Conservation (phyloP, 2,113 vertebrate genomes). For the Macroglossus sobrinus region DNA sequence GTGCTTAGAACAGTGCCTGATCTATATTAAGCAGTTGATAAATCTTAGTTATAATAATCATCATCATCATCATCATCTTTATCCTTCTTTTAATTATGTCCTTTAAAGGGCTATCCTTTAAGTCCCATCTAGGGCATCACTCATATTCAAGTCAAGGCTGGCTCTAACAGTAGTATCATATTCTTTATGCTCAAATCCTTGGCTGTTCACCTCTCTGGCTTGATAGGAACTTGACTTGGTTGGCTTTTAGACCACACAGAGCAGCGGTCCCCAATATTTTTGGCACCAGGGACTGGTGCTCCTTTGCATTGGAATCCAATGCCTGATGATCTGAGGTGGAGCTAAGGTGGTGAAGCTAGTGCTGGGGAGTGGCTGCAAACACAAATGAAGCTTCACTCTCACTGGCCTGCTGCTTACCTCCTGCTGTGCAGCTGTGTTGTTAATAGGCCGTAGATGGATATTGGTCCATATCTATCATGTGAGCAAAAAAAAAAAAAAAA, state of each 20-base stretch:
- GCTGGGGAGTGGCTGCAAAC: no score
- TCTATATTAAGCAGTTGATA: not conserved
- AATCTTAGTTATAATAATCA: not conserved
- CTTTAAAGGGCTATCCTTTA: not conserved
- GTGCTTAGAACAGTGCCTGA: not conserved
- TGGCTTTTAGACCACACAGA: not conserved
- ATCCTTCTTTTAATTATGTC: not conserved
- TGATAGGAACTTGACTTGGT: not conserved
- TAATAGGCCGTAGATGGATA: not conserved
- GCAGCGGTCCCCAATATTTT: no score
- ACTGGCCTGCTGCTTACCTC: no score
- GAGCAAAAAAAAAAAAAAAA: not conserved
- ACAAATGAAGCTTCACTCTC: no score
- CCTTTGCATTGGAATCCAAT: no score
- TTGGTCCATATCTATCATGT: not conserved
- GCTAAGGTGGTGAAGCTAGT: no score
- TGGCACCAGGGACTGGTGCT: no score
- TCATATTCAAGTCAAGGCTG: not conserved
- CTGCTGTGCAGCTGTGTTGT: no score
- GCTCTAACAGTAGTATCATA: not conserved
- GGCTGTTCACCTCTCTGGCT: not conserved
- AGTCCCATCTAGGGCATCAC: not conserved
- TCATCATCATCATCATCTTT: not conserved
- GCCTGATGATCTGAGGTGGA: no score
- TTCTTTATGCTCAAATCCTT: not conserved